Evolutionary conservation across 2,888 invertebrate genomes (phyloP).

Genomic region (Sialis fuliginosa): DNA sequence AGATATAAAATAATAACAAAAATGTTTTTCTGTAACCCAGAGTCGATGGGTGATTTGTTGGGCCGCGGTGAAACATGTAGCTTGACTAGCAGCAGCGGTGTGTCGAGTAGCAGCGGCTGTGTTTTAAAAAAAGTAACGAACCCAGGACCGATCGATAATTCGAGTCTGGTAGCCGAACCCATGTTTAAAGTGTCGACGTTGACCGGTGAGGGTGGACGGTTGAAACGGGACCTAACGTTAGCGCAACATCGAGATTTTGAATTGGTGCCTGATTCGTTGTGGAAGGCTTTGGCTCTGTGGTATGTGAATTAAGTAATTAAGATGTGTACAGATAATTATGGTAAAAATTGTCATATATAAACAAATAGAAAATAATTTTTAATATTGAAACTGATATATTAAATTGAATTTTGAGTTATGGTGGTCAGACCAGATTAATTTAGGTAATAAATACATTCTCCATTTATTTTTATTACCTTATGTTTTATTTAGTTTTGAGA

Average conservation of each 20-base stretch:
- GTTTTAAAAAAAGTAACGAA: constrained; percentile 23
- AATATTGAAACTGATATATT: too few relatives aligned
- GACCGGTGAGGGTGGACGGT: constrained; percentile 75
- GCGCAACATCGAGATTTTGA: constrained; percentile 73
- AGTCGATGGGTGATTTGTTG: constrained; percentile 44
- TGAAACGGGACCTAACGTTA: constrained; percentile 54
- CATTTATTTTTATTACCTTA: too few relatives aligned
- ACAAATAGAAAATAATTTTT: too few relatives aligned
- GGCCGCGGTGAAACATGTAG: constrained; percentile 26
- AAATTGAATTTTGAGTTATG: too few relatives aligned
- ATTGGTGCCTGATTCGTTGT: constrained; percentile 68
- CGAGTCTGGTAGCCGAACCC: constrained; percentile 43
- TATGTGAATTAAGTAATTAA: constrained; percentile 23
- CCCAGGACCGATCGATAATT: constrained; percentile 65
- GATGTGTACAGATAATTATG: background rate
- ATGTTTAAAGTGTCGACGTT: constrained; percentile 47
- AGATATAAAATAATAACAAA: constrained; percentile 1
- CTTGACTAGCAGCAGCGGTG: constrained; percentile 40
- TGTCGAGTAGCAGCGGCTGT: constrained; percentile 37
- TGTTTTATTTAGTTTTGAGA: too few relatives aligned
- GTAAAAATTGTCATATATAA: too few relatives aligned
- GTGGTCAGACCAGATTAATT: too few relatives aligned
- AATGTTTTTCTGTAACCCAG: constrained; percentile 17
- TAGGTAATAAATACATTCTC: too few relatives aligned
- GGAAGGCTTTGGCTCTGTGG: constrained; percentile 76